A percentile compares a stretch with the other conserved stretches of the same genome.
These are phyloP conservation scores for Chinchilla lanigera DNA, from an alignment of 2,113 vertebrate species.

Conservation along the genomic window DNA sequence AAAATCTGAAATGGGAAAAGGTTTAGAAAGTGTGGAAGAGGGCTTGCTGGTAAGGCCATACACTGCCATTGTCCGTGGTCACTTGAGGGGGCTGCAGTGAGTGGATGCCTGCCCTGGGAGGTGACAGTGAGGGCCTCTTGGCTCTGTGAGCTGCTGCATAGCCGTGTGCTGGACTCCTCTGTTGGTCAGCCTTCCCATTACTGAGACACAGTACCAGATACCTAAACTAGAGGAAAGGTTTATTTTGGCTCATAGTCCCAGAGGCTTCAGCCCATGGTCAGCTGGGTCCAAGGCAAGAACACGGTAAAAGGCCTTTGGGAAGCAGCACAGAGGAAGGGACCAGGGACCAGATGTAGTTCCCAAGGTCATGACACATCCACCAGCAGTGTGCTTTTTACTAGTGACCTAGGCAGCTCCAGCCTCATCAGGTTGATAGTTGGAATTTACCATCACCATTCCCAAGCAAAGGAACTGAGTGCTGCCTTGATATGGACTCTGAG, in stretches of 20 bases:
- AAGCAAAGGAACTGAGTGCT: rapidly evolving
- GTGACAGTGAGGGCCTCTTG: rapidly evolving
- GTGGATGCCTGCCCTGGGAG: no score
- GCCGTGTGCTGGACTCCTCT: background rate
- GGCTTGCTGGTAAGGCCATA: rapidly evolving
- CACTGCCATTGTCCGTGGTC: rapidly evolving
- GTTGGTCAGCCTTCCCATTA: background rate
- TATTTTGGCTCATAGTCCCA: background rate
- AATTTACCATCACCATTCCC: background rate
- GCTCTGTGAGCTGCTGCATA: rapidly evolving
- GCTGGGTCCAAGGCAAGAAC: background rate
- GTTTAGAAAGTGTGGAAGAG: background rate
- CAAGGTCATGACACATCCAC: background rate
- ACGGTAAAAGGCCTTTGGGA: background rate
- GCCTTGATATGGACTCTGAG: background rate
- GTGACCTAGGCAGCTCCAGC: background rate
- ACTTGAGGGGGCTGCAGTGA: rapidly evolving
- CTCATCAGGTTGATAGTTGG: background rate
- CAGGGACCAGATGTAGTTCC: background rate
- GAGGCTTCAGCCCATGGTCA: background rate
- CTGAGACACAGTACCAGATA: background rate
- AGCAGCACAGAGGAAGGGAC: background rate
- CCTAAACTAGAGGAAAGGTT: background rate
- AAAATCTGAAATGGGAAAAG: background rate
- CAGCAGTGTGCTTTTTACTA: background rate